phyloP scores from a whole-genome alignment of 2,888 invertebrate genomes.

The Archips xylosteana region DNA sequence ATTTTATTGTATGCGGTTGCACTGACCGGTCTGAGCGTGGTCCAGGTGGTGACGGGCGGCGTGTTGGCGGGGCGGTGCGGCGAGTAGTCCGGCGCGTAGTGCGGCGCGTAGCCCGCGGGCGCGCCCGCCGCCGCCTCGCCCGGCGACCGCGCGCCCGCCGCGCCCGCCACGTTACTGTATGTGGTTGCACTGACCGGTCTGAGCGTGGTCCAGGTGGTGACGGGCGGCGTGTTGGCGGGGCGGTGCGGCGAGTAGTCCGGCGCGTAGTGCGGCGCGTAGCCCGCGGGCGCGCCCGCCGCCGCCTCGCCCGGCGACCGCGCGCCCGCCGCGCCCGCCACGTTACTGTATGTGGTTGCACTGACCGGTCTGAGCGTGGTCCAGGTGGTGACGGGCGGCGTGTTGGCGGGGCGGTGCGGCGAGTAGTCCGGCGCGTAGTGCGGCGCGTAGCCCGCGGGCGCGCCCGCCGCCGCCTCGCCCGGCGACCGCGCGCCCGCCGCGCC shows the following conservation, averaged over 20 bases:
- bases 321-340: conserved; percentile 51
- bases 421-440: conserved; percentile 81
- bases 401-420: conserved; percentile 78
- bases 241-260: conserved; percentile 82
- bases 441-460: conserved; percentile 86
- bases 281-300: conserved; percentile 85
- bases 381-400: conserved; percentile 80
- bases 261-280: conserved; percentile 86
- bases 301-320: conserved; percentile 64
- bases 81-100: conserved; percentile 81
- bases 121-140: conserved; percentile 86
- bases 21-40: conserved; percentile 59
- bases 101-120: conserved; percentile 83
- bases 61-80: conserved; percentile 79
- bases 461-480: conserved; percentile 80
- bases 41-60: conserved; percentile 78
- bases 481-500: conserved; percentile 57
- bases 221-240: conserved; percentile 77
- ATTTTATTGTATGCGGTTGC: too few species aligned
- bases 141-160: conserved; percentile 55
- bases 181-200: conserved; percentile 56
- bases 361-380: conserved; percentile 64
- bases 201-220: conserved; percentile 69
- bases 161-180: conserved; percentile 48
- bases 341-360: conserved; percentile 36